phyloP scores from a whole-genome alignment of 2,797 vertebrate species.

The Graptemys geographica region DNA sequence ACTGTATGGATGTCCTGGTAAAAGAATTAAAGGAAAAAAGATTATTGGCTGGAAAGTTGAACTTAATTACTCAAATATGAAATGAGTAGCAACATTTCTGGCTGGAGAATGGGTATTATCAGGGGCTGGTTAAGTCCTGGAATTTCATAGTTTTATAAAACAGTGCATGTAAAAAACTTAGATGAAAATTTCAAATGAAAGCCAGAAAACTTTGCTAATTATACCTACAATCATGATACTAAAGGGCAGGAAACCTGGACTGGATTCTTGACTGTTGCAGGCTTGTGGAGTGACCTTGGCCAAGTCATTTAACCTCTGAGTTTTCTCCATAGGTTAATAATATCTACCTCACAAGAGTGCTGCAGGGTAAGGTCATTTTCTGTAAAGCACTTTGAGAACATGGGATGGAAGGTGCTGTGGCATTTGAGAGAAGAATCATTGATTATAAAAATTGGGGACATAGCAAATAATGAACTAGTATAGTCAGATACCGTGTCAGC shows the following conservation, averaged over 20 bases:
- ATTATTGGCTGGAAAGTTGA: not conserved
- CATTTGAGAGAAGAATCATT: not conserved
- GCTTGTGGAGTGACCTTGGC: not conserved
- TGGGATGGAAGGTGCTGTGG: not conserved
- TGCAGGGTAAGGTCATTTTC: not conserved
- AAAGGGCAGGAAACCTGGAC: not conserved
- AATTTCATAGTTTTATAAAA: not conserved
- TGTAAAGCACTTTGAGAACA: not conserved
- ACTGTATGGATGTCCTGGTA: not conserved
- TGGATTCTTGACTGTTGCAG: not conserved
- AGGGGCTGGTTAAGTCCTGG: not conserved
- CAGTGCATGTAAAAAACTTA: not conserved
- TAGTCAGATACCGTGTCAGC: not conserved
- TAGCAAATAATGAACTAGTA: not conserved
- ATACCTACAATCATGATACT: not conserved
- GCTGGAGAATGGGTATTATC: not conserved
- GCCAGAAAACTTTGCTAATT: rapidly evolving
- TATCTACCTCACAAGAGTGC: not conserved
- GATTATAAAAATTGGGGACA: not conserved
- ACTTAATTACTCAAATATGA: not conserved
- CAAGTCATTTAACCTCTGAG: rapidly evolving
- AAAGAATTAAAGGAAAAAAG: not conserved
- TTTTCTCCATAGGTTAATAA: not conserved
- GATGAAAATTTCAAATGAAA: not conserved
- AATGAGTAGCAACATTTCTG: rapidly evolving